Evolutionary conservation across 2,888 invertebrate genomes (phyloP).

Genomic region (Drosophila anomelani): DNA sequence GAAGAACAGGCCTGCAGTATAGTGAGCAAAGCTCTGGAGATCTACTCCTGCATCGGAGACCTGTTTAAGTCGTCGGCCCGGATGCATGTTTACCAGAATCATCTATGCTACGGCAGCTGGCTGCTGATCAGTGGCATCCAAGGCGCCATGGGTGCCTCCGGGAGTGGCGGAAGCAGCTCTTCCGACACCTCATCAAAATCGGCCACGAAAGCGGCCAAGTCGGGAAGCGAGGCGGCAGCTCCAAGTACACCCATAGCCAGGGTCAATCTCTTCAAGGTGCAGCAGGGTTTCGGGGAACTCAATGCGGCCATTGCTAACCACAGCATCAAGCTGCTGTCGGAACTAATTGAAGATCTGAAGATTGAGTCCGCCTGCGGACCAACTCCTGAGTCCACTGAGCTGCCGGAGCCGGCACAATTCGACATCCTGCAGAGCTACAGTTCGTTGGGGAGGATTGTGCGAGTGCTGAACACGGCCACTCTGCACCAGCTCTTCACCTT

Average conservation of each 20-base stretch:
- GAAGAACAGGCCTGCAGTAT: constrained; percentile 93
- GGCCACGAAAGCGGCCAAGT: constrained; percentile 83
- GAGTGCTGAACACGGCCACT: constrained; percentile 85
- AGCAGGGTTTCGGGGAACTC: constrained; percentile 94
- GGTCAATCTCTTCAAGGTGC: constrained; percentile 90
- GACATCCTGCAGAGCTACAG: constrained; percentile 85
- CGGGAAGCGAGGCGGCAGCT: constrained; percentile 51
- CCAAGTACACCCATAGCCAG: constrained; percentile 85
- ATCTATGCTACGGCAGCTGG: constrained; percentile 95
- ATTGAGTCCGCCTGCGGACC: constrained; percentile 82
- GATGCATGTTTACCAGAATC: constrained; percentile 94
- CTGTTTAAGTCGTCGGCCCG: constrained; percentile 93
- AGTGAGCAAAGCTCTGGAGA: constrained; percentile 94
- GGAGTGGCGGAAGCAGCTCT: constrained; percentile 85
- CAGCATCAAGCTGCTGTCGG: constrained; percentile 88
- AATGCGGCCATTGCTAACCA: constrained; percentile 95
- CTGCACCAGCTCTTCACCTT: constrained; percentile 91
- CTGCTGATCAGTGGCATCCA: constrained; percentile 94
- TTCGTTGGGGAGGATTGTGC: constrained; percentile 85
- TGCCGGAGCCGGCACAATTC: constrained; percentile 84
- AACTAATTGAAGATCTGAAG: constrained; percentile 84
- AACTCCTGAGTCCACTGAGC: constrained; percentile 28
- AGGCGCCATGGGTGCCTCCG: constrained; percentile 90
- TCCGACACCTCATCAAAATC: constrained; percentile 83
- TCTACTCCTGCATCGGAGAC: constrained; percentile 92